A percentile compares a stretch with the other conserved stretches of the same genome.
Conservation (phyloP, 2,113 vertebrate species). For the Alosa alosa region DNA sequence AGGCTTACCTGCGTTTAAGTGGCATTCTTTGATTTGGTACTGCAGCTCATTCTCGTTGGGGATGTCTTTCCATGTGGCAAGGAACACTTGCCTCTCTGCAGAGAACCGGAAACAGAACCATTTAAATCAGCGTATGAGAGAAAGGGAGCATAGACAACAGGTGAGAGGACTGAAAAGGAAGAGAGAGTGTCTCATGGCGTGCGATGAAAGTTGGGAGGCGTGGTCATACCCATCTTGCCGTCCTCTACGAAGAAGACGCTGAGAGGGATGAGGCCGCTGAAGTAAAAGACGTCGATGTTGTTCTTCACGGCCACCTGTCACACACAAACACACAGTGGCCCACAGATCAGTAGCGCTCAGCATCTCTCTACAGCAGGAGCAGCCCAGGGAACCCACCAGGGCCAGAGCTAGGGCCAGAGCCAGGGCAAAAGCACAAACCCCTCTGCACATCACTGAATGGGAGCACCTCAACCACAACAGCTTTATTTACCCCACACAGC, state of each 20-base stretch:
- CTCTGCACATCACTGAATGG: too few species aligned
- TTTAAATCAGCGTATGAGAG: neutral
- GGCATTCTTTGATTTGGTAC: slow-evolving; percentile 99
- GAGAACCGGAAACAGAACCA: neutral
- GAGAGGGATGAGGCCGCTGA: slow-evolving; percentile 96
- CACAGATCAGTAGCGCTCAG: neutral
- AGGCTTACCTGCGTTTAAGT: slow-evolving; percentile 90
- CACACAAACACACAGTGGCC: slow-evolving; percentile 31
- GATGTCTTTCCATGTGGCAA: slow-evolving; percentile 99
- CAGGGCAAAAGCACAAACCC: too few species aligned
- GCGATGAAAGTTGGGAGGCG: neutral
- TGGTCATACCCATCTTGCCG: slow-evolving; percentile 92
- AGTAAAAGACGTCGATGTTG: slow-evolving; percentile 99
- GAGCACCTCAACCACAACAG: neutral
- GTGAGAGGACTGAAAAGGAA: neutral
- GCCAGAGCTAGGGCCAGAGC: too few species aligned
- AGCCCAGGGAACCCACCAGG: neutral
- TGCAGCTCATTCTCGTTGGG: slow-evolving; percentile 98
- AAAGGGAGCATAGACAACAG: neutral
- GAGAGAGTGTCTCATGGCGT: neutral
- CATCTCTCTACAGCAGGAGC: neutral
- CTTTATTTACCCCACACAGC: neutral
- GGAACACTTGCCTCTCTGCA: slow-evolving; percentile 95
- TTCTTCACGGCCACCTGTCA: slow-evolving; percentile 98
- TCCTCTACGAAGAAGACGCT: slow-evolving; percentile 98